Evolutionary conservation across 2,113 vertebrate genomes (phyloP).

Genomic region (Canis aureus): DNA sequence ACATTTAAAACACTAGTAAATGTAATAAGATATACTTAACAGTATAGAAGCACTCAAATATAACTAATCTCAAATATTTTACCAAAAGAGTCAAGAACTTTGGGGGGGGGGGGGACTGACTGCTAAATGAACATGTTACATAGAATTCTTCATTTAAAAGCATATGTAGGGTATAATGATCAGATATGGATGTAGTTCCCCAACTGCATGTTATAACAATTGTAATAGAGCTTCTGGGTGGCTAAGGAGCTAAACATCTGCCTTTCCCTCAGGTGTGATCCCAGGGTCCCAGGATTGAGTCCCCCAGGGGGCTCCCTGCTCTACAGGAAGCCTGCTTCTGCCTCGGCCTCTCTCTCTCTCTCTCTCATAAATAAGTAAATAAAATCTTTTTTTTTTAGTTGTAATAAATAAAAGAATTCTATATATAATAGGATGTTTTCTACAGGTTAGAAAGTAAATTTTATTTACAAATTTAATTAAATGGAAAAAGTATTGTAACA

Average conservation of each 20-base stretch:
- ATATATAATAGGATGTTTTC: not conserved
- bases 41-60: not conserved
- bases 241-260: no score
- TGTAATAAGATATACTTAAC: not conserved
- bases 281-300: no score
- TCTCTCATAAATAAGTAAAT: no score
- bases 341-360: no score
- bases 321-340: no score
- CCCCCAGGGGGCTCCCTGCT: no score
- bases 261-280: no score
- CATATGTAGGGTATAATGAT: conserved; percentile 11
- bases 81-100: conserved; percentile 28
- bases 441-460: conserved; percentile 27
- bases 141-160: conserved; percentile 40
- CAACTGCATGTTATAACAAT: not conserved
- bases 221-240: not conserved
- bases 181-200: not conserved
- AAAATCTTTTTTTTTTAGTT: no score
- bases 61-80: conserved; percentile 30
- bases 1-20: conserved; percentile 53
- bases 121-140: not conserved
- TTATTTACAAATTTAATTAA: conserved; percentile 46
- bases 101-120: not conserved
- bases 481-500: conserved; percentile 8
- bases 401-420: not conserved